phyloP scores from a whole-genome alignment of 2,113 vertebrate species.

The Bothrops jararaca region DNA sequence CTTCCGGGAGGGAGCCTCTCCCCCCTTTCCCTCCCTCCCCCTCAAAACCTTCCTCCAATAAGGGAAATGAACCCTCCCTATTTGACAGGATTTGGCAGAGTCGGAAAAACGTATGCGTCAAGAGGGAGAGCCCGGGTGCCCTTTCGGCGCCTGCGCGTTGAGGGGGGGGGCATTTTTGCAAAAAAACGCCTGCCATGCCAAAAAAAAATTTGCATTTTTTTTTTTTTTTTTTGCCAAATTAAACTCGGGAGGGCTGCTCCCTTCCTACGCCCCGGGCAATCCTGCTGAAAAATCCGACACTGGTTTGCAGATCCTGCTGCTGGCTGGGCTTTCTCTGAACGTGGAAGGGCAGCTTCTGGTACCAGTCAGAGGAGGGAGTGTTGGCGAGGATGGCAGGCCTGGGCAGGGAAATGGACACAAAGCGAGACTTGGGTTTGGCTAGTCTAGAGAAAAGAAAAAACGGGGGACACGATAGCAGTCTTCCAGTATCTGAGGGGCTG shows the following conservation, averaged over 20 bases:
- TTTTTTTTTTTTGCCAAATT: no score
- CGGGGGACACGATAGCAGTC: not conserved
- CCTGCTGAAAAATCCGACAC: no score
- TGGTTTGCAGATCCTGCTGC: no score
- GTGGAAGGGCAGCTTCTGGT: not conserved
- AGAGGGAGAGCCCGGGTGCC: not conserved
- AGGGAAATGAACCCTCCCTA: constrained; percentile 9
- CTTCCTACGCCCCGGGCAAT: not conserved
- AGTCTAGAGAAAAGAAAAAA: not conserved
- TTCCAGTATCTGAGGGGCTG: not conserved
- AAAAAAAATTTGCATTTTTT: not conserved
- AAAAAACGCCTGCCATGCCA: no score
- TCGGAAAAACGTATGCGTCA: not conserved
- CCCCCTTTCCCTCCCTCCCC: not conserved
- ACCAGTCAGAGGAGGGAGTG: not conserved
- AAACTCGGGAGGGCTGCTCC: not conserved
- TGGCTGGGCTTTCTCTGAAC: not conserved
- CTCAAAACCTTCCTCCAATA: no score
- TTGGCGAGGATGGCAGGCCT: not conserved
- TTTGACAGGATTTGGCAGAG: not conserved
- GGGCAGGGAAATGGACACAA: not conserved
- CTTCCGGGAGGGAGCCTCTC: not conserved
- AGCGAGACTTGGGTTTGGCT: not conserved
- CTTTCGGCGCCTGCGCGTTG: not conserved
- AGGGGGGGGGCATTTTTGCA: not conserved